Conservation (phyloP, 2,888 invertebrate genomes). For the Ophion slaviceki region DNA sequence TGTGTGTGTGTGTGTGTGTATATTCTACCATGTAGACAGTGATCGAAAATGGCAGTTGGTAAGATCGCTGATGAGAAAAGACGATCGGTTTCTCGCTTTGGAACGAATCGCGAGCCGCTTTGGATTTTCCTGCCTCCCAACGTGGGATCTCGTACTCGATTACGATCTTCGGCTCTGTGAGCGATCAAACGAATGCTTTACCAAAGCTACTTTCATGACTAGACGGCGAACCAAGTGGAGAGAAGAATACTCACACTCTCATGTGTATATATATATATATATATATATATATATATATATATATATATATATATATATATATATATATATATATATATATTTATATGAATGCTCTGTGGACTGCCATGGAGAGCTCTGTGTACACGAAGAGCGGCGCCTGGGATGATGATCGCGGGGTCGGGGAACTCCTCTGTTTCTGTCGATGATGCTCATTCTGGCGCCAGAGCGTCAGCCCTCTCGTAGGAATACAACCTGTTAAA, state of each 20-base stretch:
- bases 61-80: slow-evolving; percentile 42
- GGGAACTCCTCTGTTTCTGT: slow-evolving; percentile 55
- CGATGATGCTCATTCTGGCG: slow-evolving; percentile 60
- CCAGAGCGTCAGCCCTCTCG: slow-evolving; percentile 38
- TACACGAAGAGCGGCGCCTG: slow-evolving; percentile 6
- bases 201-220: too few species aligned
- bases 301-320: not conserved
- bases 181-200: slow-evolving; percentile 30
- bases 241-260: too few species aligned
- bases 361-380: slow-evolving; percentile 7
- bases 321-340: not conserved
- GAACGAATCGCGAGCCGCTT: slow-evolving; percentile 43
- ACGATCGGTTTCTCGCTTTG: slow-evolving; percentile 11
- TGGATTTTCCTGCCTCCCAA: slow-evolving; percentile 32
- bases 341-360: not conserved
- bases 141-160: slow-evolving; percentile 41
- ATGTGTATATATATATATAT: not conserved
- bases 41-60: slow-evolving; percentile 46
- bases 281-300: not conserved
- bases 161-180: slow-evolving; percentile 37
- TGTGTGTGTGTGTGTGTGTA: not conserved
- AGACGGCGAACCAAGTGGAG: too few species aligned
- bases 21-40: slow-evolving; percentile 16
- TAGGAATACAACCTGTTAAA: slow-evolving; percentile 64
- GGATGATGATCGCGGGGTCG: slow-evolving; percentile 51